These are phyloP conservation scores for Arenaria interpres DNA, from an alignment of 2,113 vertebrate genomes.

Conservation along the genomic window DNA sequence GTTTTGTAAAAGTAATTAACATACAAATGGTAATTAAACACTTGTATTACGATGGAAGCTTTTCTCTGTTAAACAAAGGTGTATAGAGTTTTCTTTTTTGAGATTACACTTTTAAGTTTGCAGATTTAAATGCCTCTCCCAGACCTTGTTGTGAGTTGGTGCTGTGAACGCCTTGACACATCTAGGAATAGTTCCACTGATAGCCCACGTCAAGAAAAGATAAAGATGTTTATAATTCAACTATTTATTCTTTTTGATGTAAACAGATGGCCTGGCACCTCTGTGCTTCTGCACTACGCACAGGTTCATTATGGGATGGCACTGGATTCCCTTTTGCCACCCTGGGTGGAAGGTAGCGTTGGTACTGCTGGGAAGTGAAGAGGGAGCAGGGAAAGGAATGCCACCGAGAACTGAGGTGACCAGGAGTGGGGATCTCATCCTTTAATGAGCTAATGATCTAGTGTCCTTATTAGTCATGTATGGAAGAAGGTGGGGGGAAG, in stretches of 20 bases:
- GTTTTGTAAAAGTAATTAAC: slow-evolving; percentile 22
- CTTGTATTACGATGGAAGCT: not conserved
- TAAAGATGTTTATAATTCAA: slow-evolving; percentile 32
- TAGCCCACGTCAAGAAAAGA: slow-evolving; percentile 7
- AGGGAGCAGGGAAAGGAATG: not conserved
- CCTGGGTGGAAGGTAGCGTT: not conserved
- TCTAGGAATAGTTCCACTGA: slow-evolving; percentile 41
- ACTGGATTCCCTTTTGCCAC: not conserved
- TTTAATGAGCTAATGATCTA: not conserved
- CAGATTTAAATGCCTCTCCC: slow-evolving; percentile 53
- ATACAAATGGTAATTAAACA: slow-evolving; percentile 28
- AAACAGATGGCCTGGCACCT: slow-evolving; percentile 52
- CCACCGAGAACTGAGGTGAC: not conserved
- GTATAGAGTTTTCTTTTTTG: not conserved
- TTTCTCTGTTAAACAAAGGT: slow-evolving; percentile 48
- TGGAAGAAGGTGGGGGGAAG: slow-evolving; percentile 50
- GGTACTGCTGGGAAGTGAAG: not conserved
- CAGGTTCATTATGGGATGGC: not conserved
- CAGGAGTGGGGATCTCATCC: slow-evolving; percentile 20
- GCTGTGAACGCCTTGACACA: slow-evolving; percentile 47
- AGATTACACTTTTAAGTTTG: slow-evolving; percentile 17
- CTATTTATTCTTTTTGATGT: slow-evolving; percentile 21
- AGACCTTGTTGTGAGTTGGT: slow-evolving; percentile 70
- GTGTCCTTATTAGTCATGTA: slow-evolving; percentile 6
- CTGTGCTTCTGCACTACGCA: slow-evolving; percentile 36